Evolutionary conservation across 2,797 vertebrate genomes (phyloP), one percentile per base, ranked within the genome.

Genomic region (Neoniphon sammara): DNA sequence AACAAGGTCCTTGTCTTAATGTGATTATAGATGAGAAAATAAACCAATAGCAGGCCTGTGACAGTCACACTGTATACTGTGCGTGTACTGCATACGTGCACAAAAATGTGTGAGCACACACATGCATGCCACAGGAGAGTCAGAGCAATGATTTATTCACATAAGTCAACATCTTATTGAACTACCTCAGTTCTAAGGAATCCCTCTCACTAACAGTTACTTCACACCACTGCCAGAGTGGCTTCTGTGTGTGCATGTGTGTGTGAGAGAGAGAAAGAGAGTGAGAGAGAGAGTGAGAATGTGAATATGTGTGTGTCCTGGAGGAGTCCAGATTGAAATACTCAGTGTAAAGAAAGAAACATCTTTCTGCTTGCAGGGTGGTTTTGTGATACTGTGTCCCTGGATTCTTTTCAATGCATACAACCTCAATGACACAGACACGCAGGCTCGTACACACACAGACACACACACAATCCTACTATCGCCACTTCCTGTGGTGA

Each of bases 401-500:
- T 92, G 90, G 87, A 89, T 82, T 77, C 39, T 70, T 87, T 85
- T 84, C 84, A 90, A 87, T 75, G 66, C 71, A 81, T 23, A 87
- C 80, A 90, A 88, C 66, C 73, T 84, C 78, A 79, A 74, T 21
- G 12, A 66, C 56, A 67, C 52, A 47, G 50, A 46, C 75, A 73
- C 77, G 54, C 78, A 77, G 34, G 62, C 69, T 39, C 62, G 52
- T 81, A 72, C 83, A 81, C 78, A 82, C 54, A 53, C 72, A 77
- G 46, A 66, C 53, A 34, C 52, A 21, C 71, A 73, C 83, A 85
- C 87, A 85, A 76, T 89, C 88, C 85, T 82, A 91, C 91, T 90
- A 91, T 90, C 88, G 85, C 88, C 90, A 85, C 91, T 93, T 93
- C 92, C 91, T 92, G 84, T 82, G 82, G 87, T 17, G 36, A 87